Base-by-base conservation (phyloP, 1,140 invertebrate genomes). In the Potamilus streckersoni region DNA sequence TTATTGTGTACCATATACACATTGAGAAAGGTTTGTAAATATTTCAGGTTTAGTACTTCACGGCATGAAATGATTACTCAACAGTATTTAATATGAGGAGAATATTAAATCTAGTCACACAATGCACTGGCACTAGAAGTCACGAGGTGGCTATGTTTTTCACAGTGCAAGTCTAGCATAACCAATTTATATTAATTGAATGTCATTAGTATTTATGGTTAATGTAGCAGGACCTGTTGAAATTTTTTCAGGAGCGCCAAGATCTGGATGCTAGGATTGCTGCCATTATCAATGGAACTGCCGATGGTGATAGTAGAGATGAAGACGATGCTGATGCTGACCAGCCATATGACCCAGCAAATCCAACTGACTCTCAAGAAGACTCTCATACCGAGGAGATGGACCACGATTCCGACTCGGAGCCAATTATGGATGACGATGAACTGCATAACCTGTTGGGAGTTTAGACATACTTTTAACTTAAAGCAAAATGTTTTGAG, bases 391-490 rank as follows among this genome's bases (percentile, higher is more conserved):
- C 20, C 17, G 60, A 62, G 70, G 23, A 23, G 19, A 15, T 61
- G 17, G 16, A 17, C 16, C 20, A n/a, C 8, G 65, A 67, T 38
- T 59, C 68, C 13, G 73, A 67, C 27, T 16, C 71, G 1, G 74
- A 76, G 19, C 64, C 67, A 59, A 66, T 76, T 8, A 76, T 76
- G 64, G 74, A 76, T 65, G 74, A 76, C 63, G 74, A 76, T 76
- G 74, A 76, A 49, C 68, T 76, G 56, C 74, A 76, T 65, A 76
- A 76, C 57, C 60, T 76, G 74, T 58, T 76, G 59, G 74, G 74
- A 5, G 62, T 76, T 15, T 76, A 65, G 68, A 70, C 13, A 66
- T 66, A 6, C 55, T 16, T 66, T 17, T 13, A 14, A 66, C 55
- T 66, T 27, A 3, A 11, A 31, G n/a, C 15, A 13, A 65, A 65